These are phyloP conservation scores for Gallinago undulata DNA, from an alignment of 2,113 vertebrate genomes.

Conservation along the genomic window DNA sequence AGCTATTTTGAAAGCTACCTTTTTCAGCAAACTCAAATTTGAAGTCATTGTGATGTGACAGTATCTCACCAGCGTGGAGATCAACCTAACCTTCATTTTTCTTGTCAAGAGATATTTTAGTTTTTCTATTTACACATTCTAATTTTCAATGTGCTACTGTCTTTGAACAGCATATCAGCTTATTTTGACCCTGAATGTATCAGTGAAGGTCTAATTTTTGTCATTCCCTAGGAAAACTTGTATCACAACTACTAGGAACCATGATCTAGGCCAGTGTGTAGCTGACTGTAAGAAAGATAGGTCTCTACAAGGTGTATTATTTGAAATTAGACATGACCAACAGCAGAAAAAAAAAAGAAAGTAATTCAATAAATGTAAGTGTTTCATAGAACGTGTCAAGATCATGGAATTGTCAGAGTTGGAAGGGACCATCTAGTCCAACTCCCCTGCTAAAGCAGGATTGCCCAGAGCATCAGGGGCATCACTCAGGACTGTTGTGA, in stretches of 20 bases:
- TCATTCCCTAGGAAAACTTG: not conserved
- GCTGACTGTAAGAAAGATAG: not conserved
- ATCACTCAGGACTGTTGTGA: no score
- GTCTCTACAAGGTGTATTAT: not conserved
- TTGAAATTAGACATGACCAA: not conserved
- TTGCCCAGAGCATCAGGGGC: no score
- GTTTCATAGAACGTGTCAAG: not conserved
- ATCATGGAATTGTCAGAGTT: no score
- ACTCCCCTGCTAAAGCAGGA: no score
- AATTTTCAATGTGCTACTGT: not conserved
- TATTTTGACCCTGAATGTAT: not conserved
- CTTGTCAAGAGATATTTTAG: not conserved
- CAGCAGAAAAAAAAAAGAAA: not conserved
- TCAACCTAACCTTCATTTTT: not conserved
- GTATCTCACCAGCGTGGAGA: not conserved
- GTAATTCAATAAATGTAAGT: not conserved
- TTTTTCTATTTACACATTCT: not conserved
- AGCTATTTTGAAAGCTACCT: not conserved
- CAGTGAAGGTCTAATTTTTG: not conserved
- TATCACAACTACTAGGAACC: not conserved
- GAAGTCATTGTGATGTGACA: not conserved
- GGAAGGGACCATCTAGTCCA: no score
- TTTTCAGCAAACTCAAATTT: not conserved
- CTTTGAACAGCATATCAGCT: not conserved
- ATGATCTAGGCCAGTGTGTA: not conserved